Base-by-base conservation (phyloP, 2,113 vertebrate genomes). In the Prietella phreatophila region DNA sequence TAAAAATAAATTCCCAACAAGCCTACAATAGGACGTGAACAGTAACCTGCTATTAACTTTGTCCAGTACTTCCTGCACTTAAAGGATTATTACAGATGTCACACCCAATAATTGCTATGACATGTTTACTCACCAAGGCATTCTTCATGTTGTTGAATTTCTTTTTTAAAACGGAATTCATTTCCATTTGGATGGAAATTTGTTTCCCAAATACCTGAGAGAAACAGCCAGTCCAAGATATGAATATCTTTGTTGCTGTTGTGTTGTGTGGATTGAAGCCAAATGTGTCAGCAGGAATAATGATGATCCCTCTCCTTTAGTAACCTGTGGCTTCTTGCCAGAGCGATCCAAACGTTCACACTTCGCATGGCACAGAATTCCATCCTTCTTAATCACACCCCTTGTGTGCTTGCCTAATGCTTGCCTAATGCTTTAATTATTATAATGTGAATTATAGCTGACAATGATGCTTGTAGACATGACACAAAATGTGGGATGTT, bases 241-340 rank as follows among this genome's bases (percentile, higher is more conserved):
- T 88, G 58, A 58, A 83, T 86, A 79, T 71, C 60, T 50, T 79
- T 80, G 80, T 61, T 75, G 50, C 76, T 86, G 55, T 83, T 75
- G 47, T 78, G 55, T 71, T 79, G 65, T 78, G 47, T 80, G 80
- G 71, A 80, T 55, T 76, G 36, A 67, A 19, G 84, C 73, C 63
- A 80, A 88, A 83, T 20, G 39, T 33, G 22, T 86, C 11, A 75
- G 58, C 47, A 30, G 85, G 69, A 75, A 19, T 33, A 22, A 33
- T 25, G 47, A n/a, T 82, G 30, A 85, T 30, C 42, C 80, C 17
- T 82, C 76, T 53, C 39, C 65, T 82, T 83, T 83, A 36, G 53
- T 90, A 90, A 86, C 69, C 50, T 73, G 39, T 75, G 50, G 71
- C 69, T 86, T 86, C 56, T 82, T 82, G 63, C 79, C 79, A 75